phyloP scores from a whole-genome alignment of 2,888 invertebrate genomes.

The Drosophila niveifrons region DNA sequence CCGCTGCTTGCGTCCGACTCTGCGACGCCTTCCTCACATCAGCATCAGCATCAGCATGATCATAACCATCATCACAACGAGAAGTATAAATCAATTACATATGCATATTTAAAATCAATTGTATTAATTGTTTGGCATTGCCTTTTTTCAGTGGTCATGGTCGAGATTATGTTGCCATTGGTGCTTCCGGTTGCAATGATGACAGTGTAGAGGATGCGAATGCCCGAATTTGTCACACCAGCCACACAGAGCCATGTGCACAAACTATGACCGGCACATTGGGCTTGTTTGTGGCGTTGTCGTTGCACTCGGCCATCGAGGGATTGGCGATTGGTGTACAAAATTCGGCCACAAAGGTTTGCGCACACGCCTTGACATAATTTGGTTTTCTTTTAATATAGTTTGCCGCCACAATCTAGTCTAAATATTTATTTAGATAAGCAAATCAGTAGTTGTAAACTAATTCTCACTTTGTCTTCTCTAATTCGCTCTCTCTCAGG shows the following conservation, averaged over 20 bases:
- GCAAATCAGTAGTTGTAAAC: slow-evolving; percentile 36
- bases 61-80: slow-evolving; percentile 12
- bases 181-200: slow-evolving; percentile 62
- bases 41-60: slow-evolving; percentile 19
- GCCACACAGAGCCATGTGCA: slow-evolving; percentile 89
- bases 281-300: slow-evolving; percentile 90
- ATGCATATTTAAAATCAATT: background rate
- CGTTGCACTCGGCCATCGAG: slow-evolving; percentile 92
- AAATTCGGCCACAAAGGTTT: slow-evolving; percentile 88
- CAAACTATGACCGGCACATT: slow-evolving; percentile 88
- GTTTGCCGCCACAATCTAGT: slow-evolving; percentile 42
- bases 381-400: slow-evolving; percentile 18
- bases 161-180: slow-evolving; percentile 9
- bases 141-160: slow-evolving; percentile 36
- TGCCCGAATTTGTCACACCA: slow-evolving; percentile 88
- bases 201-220: slow-evolving; percentile 77
- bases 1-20: slow-evolving; percentile 35
- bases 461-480: slow-evolving; percentile 23
- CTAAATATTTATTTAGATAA: slow-evolving; percentile 66
- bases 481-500: slow-evolving; percentile 86
- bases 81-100: slow-evolving; percentile 44
- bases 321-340: slow-evolving; percentile 94
- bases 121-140: slow-evolving; percentile 15
- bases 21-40: background rate
- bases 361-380: slow-evolving; percentile 37